Percentiles rank a stretch among this genome's conserved stretches.
Conservation (phyloP, 2,113 vertebrate species). For the Epinephelus lanceolatus region DNA sequence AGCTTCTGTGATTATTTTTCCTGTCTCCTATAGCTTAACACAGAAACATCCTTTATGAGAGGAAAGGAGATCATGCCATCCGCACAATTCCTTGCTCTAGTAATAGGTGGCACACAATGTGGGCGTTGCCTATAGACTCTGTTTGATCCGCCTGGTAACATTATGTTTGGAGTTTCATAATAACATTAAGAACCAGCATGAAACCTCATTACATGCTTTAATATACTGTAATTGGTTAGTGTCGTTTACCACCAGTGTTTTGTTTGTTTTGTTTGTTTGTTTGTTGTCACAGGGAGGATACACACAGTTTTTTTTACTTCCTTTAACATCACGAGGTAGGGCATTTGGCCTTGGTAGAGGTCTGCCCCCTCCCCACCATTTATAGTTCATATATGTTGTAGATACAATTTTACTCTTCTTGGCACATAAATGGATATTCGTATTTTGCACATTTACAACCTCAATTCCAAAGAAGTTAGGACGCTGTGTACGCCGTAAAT, state of each 20-base stretch:
- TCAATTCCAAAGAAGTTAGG: too few relatives aligned
- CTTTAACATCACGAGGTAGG: too few relatives aligned
- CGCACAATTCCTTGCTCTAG: not conserved
- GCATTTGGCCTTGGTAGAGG: too few relatives aligned
- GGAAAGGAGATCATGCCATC: not conserved
- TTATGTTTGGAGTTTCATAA: slow-evolving; percentile 1
- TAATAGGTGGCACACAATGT: not conserved
- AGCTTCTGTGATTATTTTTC: not conserved
- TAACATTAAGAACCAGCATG: not conserved
- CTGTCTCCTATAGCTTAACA: not conserved
- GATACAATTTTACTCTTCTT: not conserved
- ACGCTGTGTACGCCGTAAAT: too few relatives aligned
- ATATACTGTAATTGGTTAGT: not conserved
- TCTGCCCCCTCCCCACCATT: too few relatives aligned
- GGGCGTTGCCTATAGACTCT: not conserved
- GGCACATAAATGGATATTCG: not conserved
- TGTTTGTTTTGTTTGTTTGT: too few relatives aligned
- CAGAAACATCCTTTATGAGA: not conserved
- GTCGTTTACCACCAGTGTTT: too few relatives aligned
- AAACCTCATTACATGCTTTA: not conserved
- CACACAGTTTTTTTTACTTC: too few relatives aligned
- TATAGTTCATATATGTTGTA: not conserved
- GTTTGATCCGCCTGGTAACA: not conserved
- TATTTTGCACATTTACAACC: not conserved
- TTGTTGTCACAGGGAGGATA: too few relatives aligned